Evolutionary conservation across 2,113 vertebrate species (phyloP), one percentile per base, ranked within the genome.

Genomic region (Miniopterus natalensis): DNA sequence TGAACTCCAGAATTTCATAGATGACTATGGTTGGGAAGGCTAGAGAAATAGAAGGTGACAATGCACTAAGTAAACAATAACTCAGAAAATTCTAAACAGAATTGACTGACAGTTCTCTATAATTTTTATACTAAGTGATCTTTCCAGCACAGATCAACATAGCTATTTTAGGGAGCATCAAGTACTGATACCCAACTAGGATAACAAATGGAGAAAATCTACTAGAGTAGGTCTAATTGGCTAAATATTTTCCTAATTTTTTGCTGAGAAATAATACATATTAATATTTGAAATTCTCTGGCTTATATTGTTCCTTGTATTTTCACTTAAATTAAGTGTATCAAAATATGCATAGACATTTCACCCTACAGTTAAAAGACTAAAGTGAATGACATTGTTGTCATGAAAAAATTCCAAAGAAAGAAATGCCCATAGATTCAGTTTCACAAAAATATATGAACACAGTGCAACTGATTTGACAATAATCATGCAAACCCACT

Each of bases 131-230:
- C 6, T 66, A 73, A 84, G 17, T 59, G 31, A 45, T 79, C 14
- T 73, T 77, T 73, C 29, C 1, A 83, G 25, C 2, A 25, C 21
- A 42, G 12, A 40, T 51, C n/a, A 95, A 84, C 55, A 59, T 1
- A 73, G 29, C 55, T 55, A 57, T 42, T 3, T 10, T 11, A 87
- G 61, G 25, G 21, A 90, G 0, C 8, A 87, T 57, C 45, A 77
- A 36, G 29, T 89, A 71, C 25, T 45, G 31, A 70, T 83, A 77
- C 1, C 6, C 9, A 70, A 81, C 4, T 11, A 83, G 25, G 12
- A 90, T 51, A 87, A 90, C 10, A 63, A 42, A 75, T 85, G 11
- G 27, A 53, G 11, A 86, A 96, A 90, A 86, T 49, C 18, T 65
- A n/a, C 0, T 51, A 15, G 29, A 57, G 8, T 27, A 31, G 8